A percentile compares a stretch with the other conserved stretches of the same genome.
These are phyloP conservation scores for Microcebus lehilahytsara DNA, from an alignment of 2,113 vertebrate species.

Conservation along the genomic window DNA sequence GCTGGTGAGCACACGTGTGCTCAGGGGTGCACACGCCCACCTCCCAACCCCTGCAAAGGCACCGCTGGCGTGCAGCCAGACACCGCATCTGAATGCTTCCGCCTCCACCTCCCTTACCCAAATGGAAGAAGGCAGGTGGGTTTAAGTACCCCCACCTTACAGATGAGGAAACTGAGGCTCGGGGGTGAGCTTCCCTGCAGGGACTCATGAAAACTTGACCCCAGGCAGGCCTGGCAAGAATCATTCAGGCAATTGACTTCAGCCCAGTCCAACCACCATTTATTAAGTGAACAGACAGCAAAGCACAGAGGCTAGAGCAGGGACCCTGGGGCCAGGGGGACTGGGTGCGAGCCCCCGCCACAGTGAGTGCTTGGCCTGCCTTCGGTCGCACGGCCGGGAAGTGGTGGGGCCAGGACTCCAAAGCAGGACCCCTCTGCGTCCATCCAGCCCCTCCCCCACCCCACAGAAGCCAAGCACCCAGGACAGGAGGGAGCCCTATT, in stretches of 20 bases:
- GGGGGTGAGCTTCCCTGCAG: background rate
- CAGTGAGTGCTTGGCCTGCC: background rate
- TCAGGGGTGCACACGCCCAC: accelerated
- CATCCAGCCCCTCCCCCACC: background rate
- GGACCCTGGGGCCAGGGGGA: no score
- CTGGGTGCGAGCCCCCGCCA: no score
- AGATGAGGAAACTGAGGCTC: background rate
- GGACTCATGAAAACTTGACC: no score
- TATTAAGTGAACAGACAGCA: no score
- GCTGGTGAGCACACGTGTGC: accelerated
- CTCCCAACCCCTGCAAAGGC: background rate
- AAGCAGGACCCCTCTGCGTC: background rate
- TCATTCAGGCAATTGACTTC: no score
- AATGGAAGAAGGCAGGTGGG: background rate
- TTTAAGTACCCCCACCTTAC: background rate
- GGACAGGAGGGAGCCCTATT: accelerated
- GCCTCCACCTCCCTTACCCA: background rate
- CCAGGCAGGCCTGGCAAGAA: no score
- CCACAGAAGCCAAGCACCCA: background rate
- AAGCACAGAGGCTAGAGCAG: no score
- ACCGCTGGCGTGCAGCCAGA: background rate
- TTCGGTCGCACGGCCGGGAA: background rate
- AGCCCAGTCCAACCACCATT: no score
- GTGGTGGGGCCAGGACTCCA: background rate
- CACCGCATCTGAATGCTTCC: accelerated